Base-by-base conservation (phyloP, 2,797 vertebrate genomes). In the Arrhamphus sclerolepis region DNA sequence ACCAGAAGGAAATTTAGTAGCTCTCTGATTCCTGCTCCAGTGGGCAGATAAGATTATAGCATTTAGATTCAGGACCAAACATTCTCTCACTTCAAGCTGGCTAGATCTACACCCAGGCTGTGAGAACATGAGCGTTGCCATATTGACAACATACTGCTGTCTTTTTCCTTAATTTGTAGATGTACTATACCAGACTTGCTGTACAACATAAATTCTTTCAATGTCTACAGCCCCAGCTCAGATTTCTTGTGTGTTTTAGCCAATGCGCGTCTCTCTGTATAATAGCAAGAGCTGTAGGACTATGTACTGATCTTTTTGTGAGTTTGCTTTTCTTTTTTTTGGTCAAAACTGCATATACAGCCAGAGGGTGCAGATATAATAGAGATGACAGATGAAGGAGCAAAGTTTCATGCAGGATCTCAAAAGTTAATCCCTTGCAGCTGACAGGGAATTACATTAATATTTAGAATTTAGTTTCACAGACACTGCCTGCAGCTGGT, bases 61-160 rank as follows among this genome's bases (percentile, higher is more conserved):
- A 70, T 88, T 88, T 83, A 83, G 83, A 84, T 87, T 82, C 76
- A 77, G 82, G 47, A 69, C 64, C 75, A 80, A 70, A 77, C 77
- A 69, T 75, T 74, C 67, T 72, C 59, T 75, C 66, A 67, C 73
- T 64, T 64, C n/a, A 44, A 43, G 56, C 65, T 51, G 47, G 69
- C 57, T 55, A 51, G 53, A 78, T 81, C 63, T 75, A 54, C 73
- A 65, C 56, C 21, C 16, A 0, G 50, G 50, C 62, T 51, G 52
- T 77, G 72, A 52, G 79, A 83, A 75, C 77, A 21, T 70, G 55
- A 62, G 40, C 44, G 34, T 65, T 56, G 49, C 61, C 70, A 29
- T 54, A 69, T 78, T 63, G 65, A 57, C 64, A 73, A 60, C 58
- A 29, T 50, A 46, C 70, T 63, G 64, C 62, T 64, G 56, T 47